A percentile compares a stretch with the other conserved stretches of the same genome.
Conservation (phyloP, 2,888 invertebrate species). For the Caenorhabditis angaria region DNA sequence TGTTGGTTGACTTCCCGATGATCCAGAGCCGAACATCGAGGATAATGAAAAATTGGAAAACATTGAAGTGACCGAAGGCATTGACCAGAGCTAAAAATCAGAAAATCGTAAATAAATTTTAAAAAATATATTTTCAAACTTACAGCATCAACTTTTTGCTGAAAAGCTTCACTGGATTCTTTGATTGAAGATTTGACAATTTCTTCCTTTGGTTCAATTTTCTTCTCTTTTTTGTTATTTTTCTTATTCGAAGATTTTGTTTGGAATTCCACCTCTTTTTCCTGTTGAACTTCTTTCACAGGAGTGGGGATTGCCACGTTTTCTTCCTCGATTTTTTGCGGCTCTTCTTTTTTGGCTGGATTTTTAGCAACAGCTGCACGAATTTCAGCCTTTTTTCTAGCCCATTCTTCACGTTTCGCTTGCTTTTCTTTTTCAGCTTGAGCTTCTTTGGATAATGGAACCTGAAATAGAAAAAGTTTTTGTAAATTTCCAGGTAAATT, state of each 20-base stretch:
- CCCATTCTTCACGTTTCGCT: slow-evolving; percentile 36
- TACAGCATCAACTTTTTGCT: not conserved
- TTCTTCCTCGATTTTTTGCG: not conserved
- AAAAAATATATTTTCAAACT: not conserved
- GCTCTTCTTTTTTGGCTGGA: slow-evolving; percentile 6
- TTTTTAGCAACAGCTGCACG: slow-evolving; percentile 31
- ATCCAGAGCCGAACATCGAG: slow-evolving; percentile 19
- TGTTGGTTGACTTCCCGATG: slow-evolving; percentile 10
- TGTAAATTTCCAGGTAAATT: no score
- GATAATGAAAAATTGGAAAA: slow-evolving; percentile 27
- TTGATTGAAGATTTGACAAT: not conserved
- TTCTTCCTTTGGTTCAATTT: not conserved
- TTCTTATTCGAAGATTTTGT: not conserved
- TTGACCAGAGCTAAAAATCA: slow-evolving; percentile 29
- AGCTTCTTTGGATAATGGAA: slow-evolving; percentile 42
- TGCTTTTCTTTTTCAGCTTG: slow-evolving; percentile 26
- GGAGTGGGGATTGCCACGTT: not conserved
- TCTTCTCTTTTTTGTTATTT: not conserved
- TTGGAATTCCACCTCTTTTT: not conserved
- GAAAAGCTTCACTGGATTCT: not conserved
- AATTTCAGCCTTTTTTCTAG: slow-evolving; percentile 35
- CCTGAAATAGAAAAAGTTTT: slow-evolving; percentile 1
- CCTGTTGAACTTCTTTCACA: not conserved
- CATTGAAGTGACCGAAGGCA: slow-evolving; percentile 33
- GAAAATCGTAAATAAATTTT: not conserved